Evolutionary conservation across 2,797 vertebrate species (phyloP), one percentile per base, ranked within the genome.

Genomic region (Danio choprae): DNA sequence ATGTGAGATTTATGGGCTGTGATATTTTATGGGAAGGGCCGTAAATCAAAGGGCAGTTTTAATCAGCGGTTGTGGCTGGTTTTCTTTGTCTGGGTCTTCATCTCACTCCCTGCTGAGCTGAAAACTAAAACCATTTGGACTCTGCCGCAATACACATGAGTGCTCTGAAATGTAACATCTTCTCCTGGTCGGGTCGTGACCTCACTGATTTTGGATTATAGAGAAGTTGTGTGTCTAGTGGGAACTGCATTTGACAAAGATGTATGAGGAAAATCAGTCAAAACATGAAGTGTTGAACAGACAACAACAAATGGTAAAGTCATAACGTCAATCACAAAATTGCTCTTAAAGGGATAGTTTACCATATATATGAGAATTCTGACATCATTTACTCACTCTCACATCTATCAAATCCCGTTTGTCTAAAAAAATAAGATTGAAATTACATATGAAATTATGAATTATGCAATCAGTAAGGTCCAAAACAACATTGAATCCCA

Each of bases 1-100:
- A 65, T 29, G n/a, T 46, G 77, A 80, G 74, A 85, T 84, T 84
- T 82, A 81, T 79, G 77, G 70, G 53, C 75, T 43, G 69, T 74
- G 50, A 80, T 71, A 44, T 79, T 67, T 76, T 80, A 62, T 80
- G 41, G 65, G 68, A 73, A 77, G 60, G 50, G 51, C 55, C 44
- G 63, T 86, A 84, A 83, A 84, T 80, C 79, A 29, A 29, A 15
- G 46, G 16, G 9, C 7, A 56, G 22, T 46, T 82, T 83, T 85
- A 85, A 83, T 87, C 74, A 83, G 74, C 7, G 58, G 55, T 48
- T 20, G 38, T 46, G 18, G 50, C 72, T 18, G 79, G 22, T 80
- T 82, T 62, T 83, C 64, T 50, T 55, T 62, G 50, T 53, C 53
- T 75, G 60, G 60, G 20, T 36, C 41, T 55, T 73, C 58, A 77